Evolutionary conservation across 2,113 vertebrate genomes (phyloP), one percentile per base, ranked within the genome.

Genomic region (Perognathus longimembris): DNA sequence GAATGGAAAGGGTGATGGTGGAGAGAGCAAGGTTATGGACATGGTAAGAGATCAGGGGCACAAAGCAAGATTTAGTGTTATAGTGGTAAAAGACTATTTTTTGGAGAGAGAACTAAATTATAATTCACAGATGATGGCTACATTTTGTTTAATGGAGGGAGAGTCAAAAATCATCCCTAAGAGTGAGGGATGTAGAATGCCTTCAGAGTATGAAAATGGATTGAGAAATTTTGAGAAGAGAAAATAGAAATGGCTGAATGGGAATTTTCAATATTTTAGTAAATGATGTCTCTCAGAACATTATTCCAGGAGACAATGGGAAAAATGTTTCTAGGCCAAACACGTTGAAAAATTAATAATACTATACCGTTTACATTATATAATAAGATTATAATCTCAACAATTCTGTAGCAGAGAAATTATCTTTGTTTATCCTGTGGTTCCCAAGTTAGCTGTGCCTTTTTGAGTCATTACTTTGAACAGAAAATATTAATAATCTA

Each of bases 241-340:
- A 84, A 95, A 82, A 88, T 59, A 64, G 22, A 92, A 95, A 85
- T 88, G 20, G 32, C 42, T 90, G 59, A 77, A 50, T 82, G 32
- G 64, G 70, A 95, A 92, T 92, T 83, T 64, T 11, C 7, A 85
- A 22, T 81, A 69, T 85, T 85, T 78, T 85, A 82, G 32, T 50
- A 95, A 93, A 88, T 93, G 24, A 54, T 69, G 10, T 54, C 34
- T 26, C 11, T 89, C 11, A 93, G 59, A 89, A 87, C 14, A 92
- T 93, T 92, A 69, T 95, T 94, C 36, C 4, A 71, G 24, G 38
- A 95, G 86, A 78, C 54, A 83, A 87, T 76, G 54, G 93, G 64
- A 86, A 92, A 94, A 91, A 42, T 92, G 26, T 64, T 95, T 95
- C 89, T 85, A 73, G 61, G 75, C 40, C 12, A 85, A 42, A 82